These are phyloP conservation scores for Automeris io DNA, from an alignment of 2,888 invertebrate species.

Conservation along the genomic window DNA sequence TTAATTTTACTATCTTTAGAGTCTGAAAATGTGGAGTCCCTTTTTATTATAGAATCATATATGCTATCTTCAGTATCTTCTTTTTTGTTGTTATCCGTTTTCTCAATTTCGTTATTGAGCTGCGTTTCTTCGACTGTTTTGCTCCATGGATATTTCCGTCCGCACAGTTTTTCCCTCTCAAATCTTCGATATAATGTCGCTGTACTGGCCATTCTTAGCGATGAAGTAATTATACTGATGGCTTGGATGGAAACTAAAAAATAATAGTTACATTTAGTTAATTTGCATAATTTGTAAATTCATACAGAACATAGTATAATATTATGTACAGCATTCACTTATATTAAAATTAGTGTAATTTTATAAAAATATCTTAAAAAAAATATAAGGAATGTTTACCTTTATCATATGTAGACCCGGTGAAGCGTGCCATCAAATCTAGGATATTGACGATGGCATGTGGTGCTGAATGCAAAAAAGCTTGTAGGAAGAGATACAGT, in stretches of 20 bases:
- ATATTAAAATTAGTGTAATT: neutral
- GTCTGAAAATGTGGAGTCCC: constrained; percentile 26
- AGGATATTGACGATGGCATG: constrained; percentile 77
- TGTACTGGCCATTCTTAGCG: constrained; percentile 82
- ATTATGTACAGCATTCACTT: no score
- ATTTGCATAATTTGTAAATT: neutral
- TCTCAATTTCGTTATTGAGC: constrained; percentile 30
- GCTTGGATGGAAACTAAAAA: constrained; percentile 80
- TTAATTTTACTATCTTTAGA: constrained; percentile 19
- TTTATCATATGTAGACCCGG: constrained; percentile 78
- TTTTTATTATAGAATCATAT: constrained; percentile 43
- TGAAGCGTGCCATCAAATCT: constrained; percentile 78
- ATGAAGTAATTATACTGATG: constrained; percentile 80
- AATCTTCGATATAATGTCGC: constrained; percentile 86
- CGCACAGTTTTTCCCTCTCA: constrained; percentile 85
- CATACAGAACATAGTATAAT: no score
- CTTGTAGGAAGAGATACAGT: constrained; percentile 86
- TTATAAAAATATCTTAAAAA: neutral
- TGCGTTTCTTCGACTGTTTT: constrained; percentile 20
- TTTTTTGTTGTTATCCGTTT: constrained; percentile 21
- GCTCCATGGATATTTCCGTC: constrained; percentile 85
- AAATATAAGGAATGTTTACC: constrained; percentile 75
- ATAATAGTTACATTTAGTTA: neutral
- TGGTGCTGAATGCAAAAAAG: constrained; percentile 86
- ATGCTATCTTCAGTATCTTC: constrained; percentile 31